Conservation (phyloP, 1,140 invertebrate species). For the Drosophila carrolli region DNA sequence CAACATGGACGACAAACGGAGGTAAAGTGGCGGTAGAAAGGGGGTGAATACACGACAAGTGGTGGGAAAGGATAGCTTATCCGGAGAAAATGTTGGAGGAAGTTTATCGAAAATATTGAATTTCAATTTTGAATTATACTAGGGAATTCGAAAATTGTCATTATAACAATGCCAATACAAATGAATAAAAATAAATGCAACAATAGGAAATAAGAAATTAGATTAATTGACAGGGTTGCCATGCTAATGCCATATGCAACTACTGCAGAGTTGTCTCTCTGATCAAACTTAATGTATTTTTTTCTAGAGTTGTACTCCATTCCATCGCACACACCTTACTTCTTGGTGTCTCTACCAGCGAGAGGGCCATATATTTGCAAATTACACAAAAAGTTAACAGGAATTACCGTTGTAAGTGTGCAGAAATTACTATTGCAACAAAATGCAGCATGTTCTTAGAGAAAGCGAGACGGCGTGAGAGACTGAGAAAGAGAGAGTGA, state of each 20-base stretch:
- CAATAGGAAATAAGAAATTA: too few species aligned
- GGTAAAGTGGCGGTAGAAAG: not conserved
- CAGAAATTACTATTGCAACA: conserved; percentile 60
- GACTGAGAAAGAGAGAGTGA: not conserved
- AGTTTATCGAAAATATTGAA: too few species aligned
- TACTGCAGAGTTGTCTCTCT: too few species aligned
- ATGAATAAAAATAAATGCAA: too few species aligned
- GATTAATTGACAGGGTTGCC: too few species aligned
- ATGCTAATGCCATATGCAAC: too few species aligned
- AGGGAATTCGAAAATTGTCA: too few species aligned
- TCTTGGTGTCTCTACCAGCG: not conserved
- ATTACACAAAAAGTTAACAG: conserved; percentile 66
- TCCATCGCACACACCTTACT: not conserved
- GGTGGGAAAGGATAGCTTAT: too few species aligned
- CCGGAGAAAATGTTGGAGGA: too few species aligned
- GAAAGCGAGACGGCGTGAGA: not conserved
- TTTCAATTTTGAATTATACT: too few species aligned
- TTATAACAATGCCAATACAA: too few species aligned
- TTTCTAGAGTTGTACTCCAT: conserved; percentile 1
- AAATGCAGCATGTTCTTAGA: conserved; percentile 17
- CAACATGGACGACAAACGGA: conserved; percentile 31
- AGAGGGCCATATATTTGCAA: conserved; percentile 53
- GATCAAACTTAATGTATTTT: not conserved
- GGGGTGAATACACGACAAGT: too few species aligned
- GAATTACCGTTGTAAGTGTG: conserved; percentile 69